Evolutionary conservation across 2,797 vertebrate genomes (phyloP).

Genomic region (Manis javanica): DNA sequence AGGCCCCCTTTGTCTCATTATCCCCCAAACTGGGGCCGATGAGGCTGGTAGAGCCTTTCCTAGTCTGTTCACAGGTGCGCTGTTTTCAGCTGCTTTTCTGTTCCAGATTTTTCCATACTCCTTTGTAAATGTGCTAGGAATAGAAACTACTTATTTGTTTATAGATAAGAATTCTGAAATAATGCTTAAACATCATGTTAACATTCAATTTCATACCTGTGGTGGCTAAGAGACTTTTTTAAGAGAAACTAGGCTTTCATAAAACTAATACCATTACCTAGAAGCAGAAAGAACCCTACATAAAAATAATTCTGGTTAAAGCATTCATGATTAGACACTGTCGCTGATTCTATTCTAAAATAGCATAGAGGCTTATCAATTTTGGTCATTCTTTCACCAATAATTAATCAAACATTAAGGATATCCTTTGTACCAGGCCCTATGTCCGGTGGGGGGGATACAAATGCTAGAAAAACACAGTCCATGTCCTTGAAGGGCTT

Average conservation of each 20-base stretch:
- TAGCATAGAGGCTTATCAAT: not conserved
- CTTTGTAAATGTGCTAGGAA: not conserved
- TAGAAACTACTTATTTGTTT: not conserved
- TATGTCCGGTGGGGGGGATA: not conserved
- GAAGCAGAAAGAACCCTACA: not conserved
- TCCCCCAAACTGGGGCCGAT: not conserved
- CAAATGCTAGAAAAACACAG: not conserved
- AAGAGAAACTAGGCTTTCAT: not conserved
- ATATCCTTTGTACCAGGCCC: not conserved
- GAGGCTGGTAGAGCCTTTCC: not conserved
- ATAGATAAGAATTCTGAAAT: not conserved
- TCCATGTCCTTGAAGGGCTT: not conserved
- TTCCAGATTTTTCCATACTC: not conserved
- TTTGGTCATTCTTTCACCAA: not conserved
- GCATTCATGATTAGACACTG: not conserved
- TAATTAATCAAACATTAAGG: not conserved
- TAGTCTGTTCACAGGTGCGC: not conserved
- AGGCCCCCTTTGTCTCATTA: not conserved
- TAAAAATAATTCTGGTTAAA: not conserved
- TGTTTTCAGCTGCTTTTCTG: not conserved
- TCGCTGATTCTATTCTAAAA: slow-evolving; percentile 23
- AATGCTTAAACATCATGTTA: not conserved
- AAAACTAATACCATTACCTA: not conserved
- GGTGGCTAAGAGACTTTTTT: not conserved
- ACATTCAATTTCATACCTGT: not conserved